Evolutionary conservation across 2,113 vertebrate species (phyloP).

Genomic region (Urocitellus parryii): DNA sequence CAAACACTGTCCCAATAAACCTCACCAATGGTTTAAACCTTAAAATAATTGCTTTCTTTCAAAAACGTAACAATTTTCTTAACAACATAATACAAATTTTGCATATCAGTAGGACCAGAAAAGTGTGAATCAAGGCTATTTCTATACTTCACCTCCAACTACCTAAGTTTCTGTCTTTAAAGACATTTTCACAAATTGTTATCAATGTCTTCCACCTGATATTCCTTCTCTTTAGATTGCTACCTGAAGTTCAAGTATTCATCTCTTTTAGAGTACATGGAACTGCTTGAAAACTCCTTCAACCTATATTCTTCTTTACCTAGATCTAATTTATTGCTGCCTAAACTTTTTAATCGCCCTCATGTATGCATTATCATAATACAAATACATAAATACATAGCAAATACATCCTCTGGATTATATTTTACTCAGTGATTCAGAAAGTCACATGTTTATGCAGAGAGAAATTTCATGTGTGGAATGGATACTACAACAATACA

Average conservation of each 20-base stretch:
- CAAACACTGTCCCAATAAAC: not conserved
- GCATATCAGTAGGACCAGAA: not conserved
- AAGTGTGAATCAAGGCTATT: not conserved
- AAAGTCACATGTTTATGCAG: not conserved
- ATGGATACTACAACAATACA: not conserved
- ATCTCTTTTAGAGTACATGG: not conserved
- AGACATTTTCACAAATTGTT: not conserved
- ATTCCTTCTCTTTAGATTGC: not conserved
- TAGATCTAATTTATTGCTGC: not conserved
- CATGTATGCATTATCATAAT: not conserved
- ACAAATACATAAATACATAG: not conserved
- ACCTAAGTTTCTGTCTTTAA: not conserved
- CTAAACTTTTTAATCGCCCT: not conserved
- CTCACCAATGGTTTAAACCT: not conserved
- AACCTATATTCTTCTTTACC: not conserved
- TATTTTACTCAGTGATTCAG: slow-evolving; percentile 7
- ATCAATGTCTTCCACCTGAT: not conserved
- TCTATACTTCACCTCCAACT: not conserved
- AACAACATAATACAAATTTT: not conserved
- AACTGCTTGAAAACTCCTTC: not conserved
- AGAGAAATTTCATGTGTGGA: not conserved
- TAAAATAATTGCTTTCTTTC: slow-evolving; percentile 12
- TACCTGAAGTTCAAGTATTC: not conserved
- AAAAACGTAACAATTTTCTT: not conserved
- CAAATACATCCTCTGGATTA: not conserved